phyloP scores from a whole-genome alignment of 2,888 invertebrate genomes.

The Xylota sylvarum region DNA sequence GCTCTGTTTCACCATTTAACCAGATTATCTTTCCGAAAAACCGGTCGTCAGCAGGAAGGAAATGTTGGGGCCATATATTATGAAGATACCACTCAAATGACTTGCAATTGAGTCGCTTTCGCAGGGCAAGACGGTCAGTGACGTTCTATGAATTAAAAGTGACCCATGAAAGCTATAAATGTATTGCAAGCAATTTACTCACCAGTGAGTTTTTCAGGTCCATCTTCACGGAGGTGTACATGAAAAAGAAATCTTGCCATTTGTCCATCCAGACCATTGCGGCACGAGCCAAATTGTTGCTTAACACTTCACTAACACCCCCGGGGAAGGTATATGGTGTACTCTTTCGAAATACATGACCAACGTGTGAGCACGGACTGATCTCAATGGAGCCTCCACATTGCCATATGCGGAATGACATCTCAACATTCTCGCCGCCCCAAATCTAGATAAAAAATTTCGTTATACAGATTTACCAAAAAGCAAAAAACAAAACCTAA shows the following conservation, averaged over 20 bases:
- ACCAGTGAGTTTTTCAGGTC: conserved; percentile 78
- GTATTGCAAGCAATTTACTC: not conserved
- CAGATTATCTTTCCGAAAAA: conserved; percentile 94
- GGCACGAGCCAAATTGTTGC: conserved; percentile 95
- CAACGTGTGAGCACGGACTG: conserved; percentile 96
- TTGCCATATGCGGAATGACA: conserved; percentile 98
- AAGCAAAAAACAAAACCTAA: not conserved
- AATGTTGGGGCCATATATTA: conserved; percentile 98
- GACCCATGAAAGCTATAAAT: conserved; percentile 44
- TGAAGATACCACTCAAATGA: conserved; percentile 97
- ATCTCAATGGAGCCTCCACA: conserved; percentile 97
- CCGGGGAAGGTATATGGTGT: conserved; percentile 98
- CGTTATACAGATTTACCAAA: not conserved
- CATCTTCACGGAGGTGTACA: conserved; percentile 90
- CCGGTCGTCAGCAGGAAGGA: conserved; percentile 94
- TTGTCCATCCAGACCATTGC: conserved; percentile 99
- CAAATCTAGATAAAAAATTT: conserved; percentile 87
- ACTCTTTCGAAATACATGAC: conserved; percentile 95
- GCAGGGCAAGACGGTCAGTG: conserved; percentile 88
- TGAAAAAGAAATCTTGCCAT: conserved; percentile 96
- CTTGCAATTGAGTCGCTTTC: conserved; percentile 91
- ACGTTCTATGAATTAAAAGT: conserved; percentile 85
- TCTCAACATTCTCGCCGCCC: conserved; percentile 99
- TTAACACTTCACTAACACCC: conserved; percentile 92
- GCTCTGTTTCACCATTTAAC: conserved; percentile 82